phyloP scores from a whole-genome alignment of 2,888 invertebrate genomes.

The Hartigia nigra region DNA sequence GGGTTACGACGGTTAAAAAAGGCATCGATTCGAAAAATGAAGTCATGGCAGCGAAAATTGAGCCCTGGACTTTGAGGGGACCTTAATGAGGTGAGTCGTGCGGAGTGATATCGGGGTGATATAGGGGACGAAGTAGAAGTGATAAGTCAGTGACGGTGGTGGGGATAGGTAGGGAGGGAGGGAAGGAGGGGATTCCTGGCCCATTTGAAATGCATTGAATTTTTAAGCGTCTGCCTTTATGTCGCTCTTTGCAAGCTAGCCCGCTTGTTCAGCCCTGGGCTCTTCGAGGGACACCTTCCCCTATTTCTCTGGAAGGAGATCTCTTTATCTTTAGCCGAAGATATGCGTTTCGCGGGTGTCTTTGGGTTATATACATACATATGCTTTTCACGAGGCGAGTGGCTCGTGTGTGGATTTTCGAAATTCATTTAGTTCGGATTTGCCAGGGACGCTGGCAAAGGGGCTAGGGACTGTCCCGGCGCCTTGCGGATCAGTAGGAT shows the following conservation, averaged over 20 bases:
- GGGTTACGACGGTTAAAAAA: not conserved
- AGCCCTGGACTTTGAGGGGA: conserved; percentile 36
- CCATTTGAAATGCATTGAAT: conserved; percentile 66
- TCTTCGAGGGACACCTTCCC: conserved; percentile 24
- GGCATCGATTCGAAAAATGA: conserved; percentile 19
- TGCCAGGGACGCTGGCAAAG: too few species aligned
- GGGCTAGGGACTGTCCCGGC: too few species aligned
- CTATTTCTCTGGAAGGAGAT: conserved; percentile 17
- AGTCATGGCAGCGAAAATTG: conserved; percentile 39
- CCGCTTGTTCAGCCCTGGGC: conserved; percentile 34
- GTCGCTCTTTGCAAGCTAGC: conserved; percentile 33
- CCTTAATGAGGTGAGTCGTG: conserved; percentile 10
- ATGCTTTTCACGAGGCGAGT: too few species aligned
- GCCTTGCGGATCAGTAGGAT: too few species aligned
- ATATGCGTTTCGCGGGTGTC: too few species aligned
- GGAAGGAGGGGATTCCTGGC: conserved; percentile 38
- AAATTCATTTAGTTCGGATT: too few species aligned
- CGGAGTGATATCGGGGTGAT: too few species aligned
- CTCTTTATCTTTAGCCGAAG: too few species aligned
- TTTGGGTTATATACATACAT: too few species aligned
- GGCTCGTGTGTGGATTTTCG: too few species aligned
- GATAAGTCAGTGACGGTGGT: too few species aligned
- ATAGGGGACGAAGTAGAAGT: too few species aligned
- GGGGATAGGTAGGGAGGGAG: not conserved
- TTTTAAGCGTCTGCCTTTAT: conserved; percentile 60